A percentile compares a stretch with the other conserved stretches of the same genome.
phyloP scores from a whole-genome alignment of 1,140 invertebrate genomes.

The Zaprionus nigranus region DNA sequence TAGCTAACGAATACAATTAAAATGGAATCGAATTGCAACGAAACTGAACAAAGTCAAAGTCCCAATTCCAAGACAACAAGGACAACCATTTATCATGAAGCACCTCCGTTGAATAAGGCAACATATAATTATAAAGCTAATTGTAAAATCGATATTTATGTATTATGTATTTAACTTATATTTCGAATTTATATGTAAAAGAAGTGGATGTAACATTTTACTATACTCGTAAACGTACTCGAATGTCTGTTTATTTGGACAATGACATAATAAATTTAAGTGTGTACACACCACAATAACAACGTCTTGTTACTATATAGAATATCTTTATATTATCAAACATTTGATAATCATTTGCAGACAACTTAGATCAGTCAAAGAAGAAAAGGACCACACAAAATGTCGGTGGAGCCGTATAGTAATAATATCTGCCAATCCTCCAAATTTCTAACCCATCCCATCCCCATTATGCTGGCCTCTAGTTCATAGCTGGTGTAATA shows the following conservation, averaged over 20 bases:
- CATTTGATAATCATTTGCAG: no score
- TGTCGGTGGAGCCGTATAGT: no score
- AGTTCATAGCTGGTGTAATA: no score
- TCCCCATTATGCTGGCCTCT: no score
- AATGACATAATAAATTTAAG: slow-evolving; percentile 56
- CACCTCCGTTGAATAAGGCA: slow-evolving; percentile 49
- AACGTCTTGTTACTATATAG: background rate
- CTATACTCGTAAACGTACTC: slow-evolving; percentile 24
- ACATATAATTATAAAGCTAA: slow-evolving; percentile 35
- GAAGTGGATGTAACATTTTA: slow-evolving; percentile 49
- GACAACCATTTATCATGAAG: slow-evolving; percentile 42
- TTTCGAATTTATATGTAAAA: slow-evolving; percentile 66
- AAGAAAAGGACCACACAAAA: no score
- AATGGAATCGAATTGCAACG: slow-evolving; percentile 62
- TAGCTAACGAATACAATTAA: slow-evolving; percentile 14
- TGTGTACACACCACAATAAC: slow-evolving; percentile 11
- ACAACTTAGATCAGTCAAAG: no score
- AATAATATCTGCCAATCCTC: no score
- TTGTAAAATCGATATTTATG: slow-evolving; percentile 47
- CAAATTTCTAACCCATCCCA: no score
- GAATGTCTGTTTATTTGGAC: slow-evolving; percentile 45
- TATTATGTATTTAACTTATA: slow-evolving; percentile 53
- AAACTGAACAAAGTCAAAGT: slow-evolving; percentile 28
- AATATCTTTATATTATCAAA: no score
- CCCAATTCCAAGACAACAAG: slow-evolving; percentile 29